These are phyloP conservation scores for Protonibea diacanthus DNA, from an alignment of 2,797 vertebrate species.

Conservation along the genomic window DNA sequence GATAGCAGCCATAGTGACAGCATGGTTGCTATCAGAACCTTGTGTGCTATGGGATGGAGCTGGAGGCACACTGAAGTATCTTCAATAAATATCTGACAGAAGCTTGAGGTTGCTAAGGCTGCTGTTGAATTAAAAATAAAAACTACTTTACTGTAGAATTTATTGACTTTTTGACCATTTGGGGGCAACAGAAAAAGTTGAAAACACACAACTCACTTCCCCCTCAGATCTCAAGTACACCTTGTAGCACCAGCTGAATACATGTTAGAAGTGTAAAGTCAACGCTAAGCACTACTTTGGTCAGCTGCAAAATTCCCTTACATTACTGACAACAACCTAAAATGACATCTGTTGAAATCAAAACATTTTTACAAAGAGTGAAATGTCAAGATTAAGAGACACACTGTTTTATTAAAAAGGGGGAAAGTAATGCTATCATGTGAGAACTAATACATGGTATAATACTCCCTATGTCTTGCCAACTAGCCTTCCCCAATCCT, in stretches of 20 bases:
- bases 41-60: constrained; percentile 49
- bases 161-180: background rate
- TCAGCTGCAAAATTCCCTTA: background rate
- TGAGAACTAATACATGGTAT: too few species aligned
- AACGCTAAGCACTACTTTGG: background rate
- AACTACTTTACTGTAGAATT: background rate
- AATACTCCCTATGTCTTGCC: too few species aligned
- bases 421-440: too few species aligned
- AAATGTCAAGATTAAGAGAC: background rate
- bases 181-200: background rate
- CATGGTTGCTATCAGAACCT: constrained; percentile 63
- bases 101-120: fast-evolving
- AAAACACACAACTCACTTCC: background rate
- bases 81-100: background rate
- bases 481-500: too few species aligned
- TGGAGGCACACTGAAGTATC: constrained; percentile 47
- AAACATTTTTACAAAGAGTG: background rate
- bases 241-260: too few species aligned
- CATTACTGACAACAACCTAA: background rate
- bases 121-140: background rate
- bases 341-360: background rate
- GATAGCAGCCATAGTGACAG: constrained; percentile 73
- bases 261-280: too few species aligned
- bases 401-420: background rate
- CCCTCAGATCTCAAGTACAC: too few species aligned